Evolutionary conservation across 2,888 invertebrate genomes (phyloP), one percentile per base, ranked within the genome.

Genomic region (Sthenelais limicola): DNA sequence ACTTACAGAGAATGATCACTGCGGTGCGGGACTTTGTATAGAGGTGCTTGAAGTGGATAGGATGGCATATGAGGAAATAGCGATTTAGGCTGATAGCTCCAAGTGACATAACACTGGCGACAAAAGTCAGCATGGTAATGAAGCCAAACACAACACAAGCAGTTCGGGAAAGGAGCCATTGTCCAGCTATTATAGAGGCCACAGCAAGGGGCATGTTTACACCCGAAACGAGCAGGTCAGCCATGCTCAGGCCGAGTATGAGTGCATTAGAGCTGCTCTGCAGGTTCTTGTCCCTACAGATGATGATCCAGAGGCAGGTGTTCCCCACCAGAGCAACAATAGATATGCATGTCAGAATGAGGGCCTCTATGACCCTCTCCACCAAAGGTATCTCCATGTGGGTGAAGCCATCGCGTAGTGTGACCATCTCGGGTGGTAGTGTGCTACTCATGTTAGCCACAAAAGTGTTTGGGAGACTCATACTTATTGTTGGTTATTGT

Each of bases 61-160:
- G 80, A 38, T 76, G 76, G 68, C 84, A 85, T 7, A 85, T 82
- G 76, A 82, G 83, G 52, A 83, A 73, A 73, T 84, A 86, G 28
- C 86, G 77, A 73, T 85, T 86, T 18, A 85, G 79, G 72, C 84
- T 84, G 47, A 86, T 84, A 38, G 82, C 82, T 32, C 83, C 84
- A 33, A 86, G 78, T 3, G 84, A 85, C 80, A 85, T 78, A 21
- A 86, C 83, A 68, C 83, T 84, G 24, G 82, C 82, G 3, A 84
- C 78, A 35, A 86, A 80, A 3, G 84, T 83, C 32, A 82, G 66
- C 85, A 85, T 84, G 76, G 82, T 84, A 24, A 80, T 73, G 69
- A 80, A 83, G 0, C 84, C 85, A 15, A 80, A 73, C 1, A 78
- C 77, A 26, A 75, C 71, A 68, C 85, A 85, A 2, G 79, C 77